Percentiles rank a stretch among this genome's conserved stretches.
These are phyloP conservation scores for Triplophysa dalaica DNA, from an alignment of 2,113 vertebrate genomes.

Conservation along the genomic window DNA sequence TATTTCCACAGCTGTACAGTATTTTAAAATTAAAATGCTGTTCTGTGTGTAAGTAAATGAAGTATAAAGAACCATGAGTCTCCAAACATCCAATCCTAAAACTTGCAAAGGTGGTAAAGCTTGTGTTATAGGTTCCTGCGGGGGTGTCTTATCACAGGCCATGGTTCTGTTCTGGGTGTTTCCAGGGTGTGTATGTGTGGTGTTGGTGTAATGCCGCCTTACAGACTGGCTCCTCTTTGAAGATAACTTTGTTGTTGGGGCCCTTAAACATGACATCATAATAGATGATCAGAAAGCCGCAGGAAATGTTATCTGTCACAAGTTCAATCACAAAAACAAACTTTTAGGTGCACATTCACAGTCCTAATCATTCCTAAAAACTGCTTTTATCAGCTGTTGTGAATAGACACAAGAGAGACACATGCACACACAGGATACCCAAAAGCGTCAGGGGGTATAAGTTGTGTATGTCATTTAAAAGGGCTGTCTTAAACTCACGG, in stretches of 20 bases:
- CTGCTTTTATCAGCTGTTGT: background rate
- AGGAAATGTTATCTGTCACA: constrained; percentile 66
- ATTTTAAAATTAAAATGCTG: background rate
- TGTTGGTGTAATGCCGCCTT: constrained; percentile 21
- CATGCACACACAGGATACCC: constrained; percentile 12
- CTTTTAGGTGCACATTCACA: constrained; percentile 2
- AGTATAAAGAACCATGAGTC: too few relatives aligned
- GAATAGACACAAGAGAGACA: background rate
- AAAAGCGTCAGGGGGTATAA: constrained; percentile 10
- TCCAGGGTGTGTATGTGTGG: constrained; percentile 10
- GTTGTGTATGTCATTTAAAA: constrained; percentile 40
- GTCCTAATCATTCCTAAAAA: constrained; percentile 14
- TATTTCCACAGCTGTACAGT: background rate
- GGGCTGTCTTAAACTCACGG: constrained; percentile 17
- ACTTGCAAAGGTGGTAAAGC: background rate
- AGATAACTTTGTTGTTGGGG: constrained; percentile 71
- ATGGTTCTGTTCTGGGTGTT: background rate
- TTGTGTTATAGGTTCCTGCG: background rate
- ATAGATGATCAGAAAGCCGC: constrained; percentile 62
- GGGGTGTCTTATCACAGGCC: constrained; percentile 3
- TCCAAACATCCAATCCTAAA: background rate
- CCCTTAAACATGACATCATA: constrained; percentile 70
- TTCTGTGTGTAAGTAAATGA: too few relatives aligned
- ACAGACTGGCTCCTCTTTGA: constrained; percentile 54
- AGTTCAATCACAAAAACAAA: constrained; percentile 41